A percentile compares a stretch with the other conserved stretches of the same genome.
Evolutionary conservation across 1,140 invertebrate species (phyloP).

Genomic region (Vanessa atalanta): DNA sequence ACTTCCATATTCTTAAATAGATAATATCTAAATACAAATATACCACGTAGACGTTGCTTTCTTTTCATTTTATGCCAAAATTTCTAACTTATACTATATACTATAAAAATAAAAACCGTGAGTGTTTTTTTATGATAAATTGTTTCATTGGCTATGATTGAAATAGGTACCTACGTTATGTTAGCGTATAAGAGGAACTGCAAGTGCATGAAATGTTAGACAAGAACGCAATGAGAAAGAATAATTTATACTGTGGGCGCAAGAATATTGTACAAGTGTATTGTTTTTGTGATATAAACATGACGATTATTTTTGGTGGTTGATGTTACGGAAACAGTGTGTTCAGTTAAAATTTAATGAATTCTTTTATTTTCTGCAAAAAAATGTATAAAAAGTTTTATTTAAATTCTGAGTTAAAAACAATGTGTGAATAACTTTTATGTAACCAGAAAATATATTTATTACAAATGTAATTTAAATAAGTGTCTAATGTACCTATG

Average conservation of each 20-base stretch:
- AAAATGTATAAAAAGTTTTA: background rate
- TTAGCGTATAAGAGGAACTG: constrained; percentile 5
- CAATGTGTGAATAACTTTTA: background rate
- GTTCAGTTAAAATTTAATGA: background rate
- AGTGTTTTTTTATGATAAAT: background rate
- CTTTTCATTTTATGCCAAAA: background rate
- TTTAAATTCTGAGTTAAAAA: background rate
- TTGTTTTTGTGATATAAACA: background rate
- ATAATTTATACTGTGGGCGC: background rate
- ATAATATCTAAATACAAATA: constrained; percentile 12
- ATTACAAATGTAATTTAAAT: constrained; percentile 16
- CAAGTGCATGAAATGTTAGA: constrained; percentile 24
- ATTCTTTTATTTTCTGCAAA: background rate
- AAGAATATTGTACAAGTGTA: background rate
- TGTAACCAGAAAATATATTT: constrained; percentile 14
- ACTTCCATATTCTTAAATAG: constrained; percentile 37
- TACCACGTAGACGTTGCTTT: background rate
- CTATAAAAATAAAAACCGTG: too few species aligned
- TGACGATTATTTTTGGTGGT: background rate
- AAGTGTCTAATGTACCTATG: constrained; percentile 38
- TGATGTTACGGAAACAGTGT: background rate
- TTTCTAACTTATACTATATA: too few species aligned
- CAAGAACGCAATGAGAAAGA: constrained; percentile 12
- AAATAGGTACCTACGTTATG: background rate
- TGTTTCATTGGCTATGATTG: background rate